A percentile compares a stretch with the other conserved stretches of the same genome.
Conservation (phyloP, 37 sponge, comb jelly and placozoan species). For the Aphrocallistes beatrix region DNA sequence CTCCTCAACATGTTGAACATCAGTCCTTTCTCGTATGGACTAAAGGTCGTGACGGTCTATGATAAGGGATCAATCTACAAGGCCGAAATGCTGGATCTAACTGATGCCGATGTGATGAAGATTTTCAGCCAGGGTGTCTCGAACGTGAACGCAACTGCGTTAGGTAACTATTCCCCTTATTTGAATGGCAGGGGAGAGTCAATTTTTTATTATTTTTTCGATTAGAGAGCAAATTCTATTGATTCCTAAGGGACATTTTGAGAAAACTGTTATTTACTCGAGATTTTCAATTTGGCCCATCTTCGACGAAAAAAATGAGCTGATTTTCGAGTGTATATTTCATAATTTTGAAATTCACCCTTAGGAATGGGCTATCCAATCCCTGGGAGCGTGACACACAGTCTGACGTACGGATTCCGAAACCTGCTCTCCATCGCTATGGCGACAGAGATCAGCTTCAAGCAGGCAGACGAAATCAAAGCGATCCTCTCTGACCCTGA, state of each 20-base stretch:
- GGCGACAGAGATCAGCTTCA: slow-evolving; percentile 88
- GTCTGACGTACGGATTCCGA: slow-evolving; percentile 29
- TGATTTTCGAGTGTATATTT: too few relatives aligned
- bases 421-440: slow-evolving; percentile 86
- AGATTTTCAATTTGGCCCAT: too few relatives aligned
- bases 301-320: too few relatives aligned
- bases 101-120: slow-evolving; percentile 58
- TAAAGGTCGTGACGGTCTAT: slow-evolving; percentile 60
- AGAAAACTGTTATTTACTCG: neutral
- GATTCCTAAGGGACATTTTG: neutral
- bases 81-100: slow-evolving; percentile 76
- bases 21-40: slow-evolving; percentile 85
- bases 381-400: neutral
- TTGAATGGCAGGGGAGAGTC: neutral
- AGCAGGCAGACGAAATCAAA: slow-evolving; percentile 67
- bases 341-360: too few relatives aligned
- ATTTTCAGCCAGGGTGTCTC: slow-evolving; percentile 42
- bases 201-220: neutral
- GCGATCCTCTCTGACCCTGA: neutral
- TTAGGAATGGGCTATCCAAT: slow-evolving; percentile 8
- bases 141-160: slow-evolving; percentile 11
- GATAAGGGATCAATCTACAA: slow-evolving; percentile 77
- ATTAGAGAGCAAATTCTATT: neutral
- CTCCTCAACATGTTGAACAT: slow-evolving; percentile 97
- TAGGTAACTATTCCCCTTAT: neutral